Evolutionary conservation across 1,140 invertebrate species (phyloP), one percentile per base, ranked within the genome.

Genomic region (Philaenus spumarius): DNA sequence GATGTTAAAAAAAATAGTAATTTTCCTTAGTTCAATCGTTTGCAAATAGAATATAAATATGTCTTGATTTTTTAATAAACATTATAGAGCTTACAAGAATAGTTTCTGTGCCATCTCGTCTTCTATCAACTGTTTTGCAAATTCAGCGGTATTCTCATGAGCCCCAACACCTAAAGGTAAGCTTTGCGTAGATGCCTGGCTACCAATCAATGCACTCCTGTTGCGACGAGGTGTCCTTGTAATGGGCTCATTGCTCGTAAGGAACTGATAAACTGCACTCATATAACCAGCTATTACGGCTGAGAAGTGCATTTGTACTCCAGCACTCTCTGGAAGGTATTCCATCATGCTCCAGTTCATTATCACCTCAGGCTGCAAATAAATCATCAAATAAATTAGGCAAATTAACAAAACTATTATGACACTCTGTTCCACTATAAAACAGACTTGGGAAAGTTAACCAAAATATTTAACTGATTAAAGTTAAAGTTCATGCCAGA

Each of bases 311-410:
- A 75, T 80, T 71, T 81, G 84, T 71, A 82, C 90, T 30, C 26
- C 26, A 4, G 26, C 26, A 56, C 70, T 79, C 47, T 83, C 80
- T 0, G 93, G 92, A 58, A 98, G 72, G 72, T 86, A 90, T 62
- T 92, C 84, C 34, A 83, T 82, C 40, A 98, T 77, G 68, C 90
- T 94, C 93, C 93, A 97, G 63, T 92, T 89, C 83, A 96, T 93
- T 47, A 88, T 82, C 35, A 97, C 80, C 42, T 84, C 77, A 1
- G 80, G 76, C 80, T 89, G 68, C 63, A 75, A 71, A n/a, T n/a
- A n/a, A n/a, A n/a, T n/a, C n/a, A n/a, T n/a, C n/a, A n/a, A n/a
- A n/a, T n/a, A n/a, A n/a, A n/a, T n/a, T n/a, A n/a, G n/a, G n/a
- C n/a, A n/a, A n/a, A n/a, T n/a, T n/a, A n/a, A n/a, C n/a, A n/a